Base-by-base conservation (phyloP, 2,888 invertebrate species). In the Cryptocephalus primarius region DNA sequence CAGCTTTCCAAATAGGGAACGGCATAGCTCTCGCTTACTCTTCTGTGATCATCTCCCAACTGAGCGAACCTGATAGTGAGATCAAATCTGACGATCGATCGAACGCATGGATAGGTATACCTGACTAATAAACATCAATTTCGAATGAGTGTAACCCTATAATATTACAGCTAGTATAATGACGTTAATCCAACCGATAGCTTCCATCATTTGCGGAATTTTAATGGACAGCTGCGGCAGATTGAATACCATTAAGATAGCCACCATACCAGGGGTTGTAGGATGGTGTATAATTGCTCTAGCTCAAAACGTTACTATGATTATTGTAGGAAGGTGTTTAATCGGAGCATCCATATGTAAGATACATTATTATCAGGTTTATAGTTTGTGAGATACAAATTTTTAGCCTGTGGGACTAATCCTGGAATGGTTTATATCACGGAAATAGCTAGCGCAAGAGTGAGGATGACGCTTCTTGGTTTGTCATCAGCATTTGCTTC, bases 401-500 rank as follows among this genome's bases (percentile, higher is more conserved):
- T 62, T 66, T 40, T 53, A 65, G 78, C 77, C 1, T 67, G 77
- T 62, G 76, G 76, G 10, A 75, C 77, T 1, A 77, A 76, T 55
- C 78, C 79, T 6, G 78, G 76, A 1, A 75, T 78, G 46, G 78
- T 78, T 11, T 79, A 79, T 60, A 77, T 78, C 45, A 78, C 78
- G 10, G 79, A 79, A 64, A 75, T 79, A 1, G 76, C 78, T 0
- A 66, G 75, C 41, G 74, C 78, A 1, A 77, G 78, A 57, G 62
- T 78, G 36, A 61, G 79, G 46, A 78, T 78, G 39, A 75, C 78
- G 8, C 62, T 79, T 39, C 75, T 78, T 56, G 77, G 77, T n/a
- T 70, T 73, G 32, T 76, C 76, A 8, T 78, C 78, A 1, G 74
- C 75, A 4, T 70, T 76, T 53, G 77, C 77, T 4, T 77, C 78